Evolutionary conservation across 1,140 invertebrate genomes (phyloP), one percentile per base, ranked within the genome.

Genomic region (Drusus annulatus): DNA sequence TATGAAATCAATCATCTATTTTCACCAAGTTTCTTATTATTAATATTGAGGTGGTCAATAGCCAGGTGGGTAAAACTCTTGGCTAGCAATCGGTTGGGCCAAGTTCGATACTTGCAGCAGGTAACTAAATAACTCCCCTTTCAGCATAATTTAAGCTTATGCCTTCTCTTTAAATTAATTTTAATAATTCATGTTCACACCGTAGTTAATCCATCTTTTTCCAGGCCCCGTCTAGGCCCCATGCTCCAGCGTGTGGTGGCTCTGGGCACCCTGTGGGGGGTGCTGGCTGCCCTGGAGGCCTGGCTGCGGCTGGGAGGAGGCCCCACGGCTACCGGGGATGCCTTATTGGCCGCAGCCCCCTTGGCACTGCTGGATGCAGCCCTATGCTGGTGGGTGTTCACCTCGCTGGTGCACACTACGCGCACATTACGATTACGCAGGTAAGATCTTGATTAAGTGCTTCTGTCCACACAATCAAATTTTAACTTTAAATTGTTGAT

Each of bases 371-470:
- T 96, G 77, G 93, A 95, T 90, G 91, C 92, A 86, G 91, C 94
- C 85, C 92, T 94, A 89, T 92, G 94, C 89, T 93, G 94, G 91
- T 94, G 96, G 96, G 96, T 97, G 85, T 97, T 96, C 88, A 94
- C 95, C 2, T 95, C 94, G n/a, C 90, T 98, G 17, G 93, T 97
- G 10, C 94, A 96, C 85, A 98, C 97, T 1, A 98, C 95, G 62
- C 89, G 97, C 78, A 97, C 96, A 8, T 89, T 98, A 68, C 90
- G 96, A 84, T 90, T 98, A 75, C 88, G 97, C 83, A 92, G 94
- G 92, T 91, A 68, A 21, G 3, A 45, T 63, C 58, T 6, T 62
- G 17, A 19, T 28, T 5, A 28, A 62, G 17, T 62, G 16, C 31
- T 7, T 7, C 2, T 25, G 3, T 62, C 7, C 19, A 62, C 13